These are phyloP conservation scores for Taenioides sp. DNA, from an alignment of 2,797 vertebrate species.

Conservation along the genomic window DNA sequence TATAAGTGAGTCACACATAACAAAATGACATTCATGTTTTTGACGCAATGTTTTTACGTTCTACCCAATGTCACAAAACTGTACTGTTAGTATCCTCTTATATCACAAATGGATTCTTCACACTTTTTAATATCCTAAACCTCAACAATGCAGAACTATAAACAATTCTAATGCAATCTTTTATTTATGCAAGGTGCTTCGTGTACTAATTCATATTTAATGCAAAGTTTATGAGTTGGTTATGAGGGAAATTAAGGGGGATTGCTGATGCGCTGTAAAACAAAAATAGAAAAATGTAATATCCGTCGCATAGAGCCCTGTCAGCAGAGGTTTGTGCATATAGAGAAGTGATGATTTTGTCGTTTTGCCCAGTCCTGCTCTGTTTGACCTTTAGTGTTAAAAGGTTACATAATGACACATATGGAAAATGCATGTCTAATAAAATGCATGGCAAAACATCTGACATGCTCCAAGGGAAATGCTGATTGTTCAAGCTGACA, in stretches of 20 bases:
- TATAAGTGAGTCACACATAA: too few species aligned
- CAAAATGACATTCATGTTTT: conserved; percentile 4
- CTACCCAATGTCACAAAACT: not conserved
- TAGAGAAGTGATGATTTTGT: conserved; percentile 17
- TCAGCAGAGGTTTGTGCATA: conserved; percentile 5
- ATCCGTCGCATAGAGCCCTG: conserved; percentile 1
- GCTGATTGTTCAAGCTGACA: conserved; percentile 9
- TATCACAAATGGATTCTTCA: conserved; percentile 2
- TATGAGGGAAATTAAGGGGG: conserved; percentile 7
- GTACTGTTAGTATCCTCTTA: not conserved
- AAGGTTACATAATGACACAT: not conserved
- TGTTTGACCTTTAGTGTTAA: not conserved
- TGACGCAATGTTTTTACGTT: not conserved
- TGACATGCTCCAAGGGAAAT: not conserved
- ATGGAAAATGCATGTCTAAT: not conserved
- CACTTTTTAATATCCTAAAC: conserved; percentile 13
- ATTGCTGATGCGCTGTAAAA: not conserved
- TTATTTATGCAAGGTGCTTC: conserved; percentile 27
- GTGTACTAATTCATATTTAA: conserved; percentile 38
- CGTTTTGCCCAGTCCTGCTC: conserved; percentile 2
- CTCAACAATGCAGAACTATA: conserved; percentile 13
- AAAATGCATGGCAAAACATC: not conserved
- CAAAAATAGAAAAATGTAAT: not conserved
- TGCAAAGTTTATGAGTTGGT: conserved; percentile 16
- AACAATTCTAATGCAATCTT: conserved; percentile 20